phyloP scores from a whole-genome alignment of 1,140 invertebrate genomes.

The Anastrepha ludens region DNA sequence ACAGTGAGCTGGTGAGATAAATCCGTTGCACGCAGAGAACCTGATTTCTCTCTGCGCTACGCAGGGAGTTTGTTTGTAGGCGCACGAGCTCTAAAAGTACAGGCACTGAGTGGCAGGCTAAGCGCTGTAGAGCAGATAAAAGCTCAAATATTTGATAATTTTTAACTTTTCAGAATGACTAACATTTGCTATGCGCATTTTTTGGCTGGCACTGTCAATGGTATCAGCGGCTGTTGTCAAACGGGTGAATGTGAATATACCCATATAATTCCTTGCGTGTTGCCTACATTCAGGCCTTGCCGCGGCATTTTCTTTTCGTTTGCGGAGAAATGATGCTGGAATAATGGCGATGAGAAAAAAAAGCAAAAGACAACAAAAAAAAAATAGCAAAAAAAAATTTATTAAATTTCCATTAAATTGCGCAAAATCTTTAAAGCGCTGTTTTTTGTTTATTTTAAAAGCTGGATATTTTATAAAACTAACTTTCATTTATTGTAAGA shows the following conservation, averaged over 20 bases:
- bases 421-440: too few species aligned
- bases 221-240: background rate
- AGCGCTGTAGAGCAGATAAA: background rate
- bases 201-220: background rate
- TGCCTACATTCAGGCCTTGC: conserved; percentile 13
- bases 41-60: background rate
- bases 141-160: background rate
- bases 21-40: background rate
- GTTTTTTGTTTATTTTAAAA: too few species aligned
- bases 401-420: too few species aligned
- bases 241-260: background rate
- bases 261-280: background rate
- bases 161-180: background rate
- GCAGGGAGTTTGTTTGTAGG: background rate
- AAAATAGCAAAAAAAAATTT: too few species aligned
- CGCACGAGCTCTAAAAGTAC: background rate
- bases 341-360: too few species aligned
- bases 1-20: too few species aligned
- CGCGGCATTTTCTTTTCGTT: background rate
- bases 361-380: too few species aligned
- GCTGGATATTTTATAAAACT: too few species aligned
- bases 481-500: too few species aligned
- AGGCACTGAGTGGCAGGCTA: background rate
- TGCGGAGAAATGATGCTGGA: too few species aligned
- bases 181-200: background rate